A percentile compares a stretch with the other conserved stretches of the same genome.
Evolutionary conservation across 2,888 invertebrate species (phyloP).

Genomic region (Tyria jacobaeae): DNA sequence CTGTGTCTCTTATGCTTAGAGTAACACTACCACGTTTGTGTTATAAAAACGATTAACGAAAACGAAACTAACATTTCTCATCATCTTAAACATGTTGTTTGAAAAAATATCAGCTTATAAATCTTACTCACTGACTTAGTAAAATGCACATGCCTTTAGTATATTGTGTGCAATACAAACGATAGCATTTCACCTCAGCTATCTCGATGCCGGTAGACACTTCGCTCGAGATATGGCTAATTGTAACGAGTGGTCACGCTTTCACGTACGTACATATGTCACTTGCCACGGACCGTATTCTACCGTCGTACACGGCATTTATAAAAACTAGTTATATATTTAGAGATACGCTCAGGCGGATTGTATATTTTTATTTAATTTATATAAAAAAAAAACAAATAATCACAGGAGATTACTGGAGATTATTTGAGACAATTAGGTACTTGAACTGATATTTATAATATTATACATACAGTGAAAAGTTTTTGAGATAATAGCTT

Average conservation of each 20-base stretch:
- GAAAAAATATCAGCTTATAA: too few relatives aligned
- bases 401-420: too few relatives aligned
- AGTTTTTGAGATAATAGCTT: too few relatives aligned
- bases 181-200: constrained; percentile 67
- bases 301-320: constrained; percentile 4
- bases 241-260: constrained; percentile 67
- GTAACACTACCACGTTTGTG: too few relatives aligned
- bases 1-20: too few relatives aligned
- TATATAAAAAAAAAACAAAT: not conserved
- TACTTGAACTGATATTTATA: too few relatives aligned
- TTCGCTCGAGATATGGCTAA: constrained; percentile 53
- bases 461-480: too few relatives aligned
- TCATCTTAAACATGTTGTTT: too few relatives aligned
- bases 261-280: constrained; percentile 51
- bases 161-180: constrained; percentile 55
- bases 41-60: too few relatives aligned
- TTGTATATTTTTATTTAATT: not conserved
- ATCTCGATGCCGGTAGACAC: constrained; percentile 63
- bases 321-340: not conserved
- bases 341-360: not conserved
- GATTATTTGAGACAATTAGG: too few relatives aligned
- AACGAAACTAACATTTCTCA: too few relatives aligned
- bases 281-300: constrained; percentile 24
- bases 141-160: constrained; percentile 29
- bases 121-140: too few relatives aligned